Base-by-base conservation (phyloP, 2,888 invertebrate genomes). In the Sminthurides aquaticus region DNA sequence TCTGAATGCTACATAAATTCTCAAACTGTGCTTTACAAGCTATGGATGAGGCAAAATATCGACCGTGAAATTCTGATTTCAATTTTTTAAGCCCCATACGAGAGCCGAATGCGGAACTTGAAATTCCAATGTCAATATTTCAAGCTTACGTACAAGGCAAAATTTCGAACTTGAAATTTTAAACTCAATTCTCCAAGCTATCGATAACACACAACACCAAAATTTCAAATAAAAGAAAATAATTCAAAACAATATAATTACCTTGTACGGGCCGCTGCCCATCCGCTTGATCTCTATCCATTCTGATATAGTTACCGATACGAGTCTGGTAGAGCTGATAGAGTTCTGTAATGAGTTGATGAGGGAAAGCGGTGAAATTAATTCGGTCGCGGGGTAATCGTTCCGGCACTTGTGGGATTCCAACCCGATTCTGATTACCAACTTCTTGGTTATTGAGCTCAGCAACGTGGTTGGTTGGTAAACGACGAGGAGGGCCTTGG, bases 341-440 rank as follows among this genome's bases (percentile, higher is more conserved):
- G 1, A 63, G 28, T 57, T 63, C 63, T 1, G 18, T n/a, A n/a
- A 63, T 57, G 1, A 63, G 20, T 29, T 57, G 63, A 52, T 57
- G 49, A 20, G 57, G n/a, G 52, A 63, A 63, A 2, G 57, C 49
- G 2, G 49, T 11, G 22, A 57, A 8, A 29, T 22, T 27, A n/a
- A 63, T 18, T 25, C 28, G 57, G 27, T 2, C 11, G 18, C 43
- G 3, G 3, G 18, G 1, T 56, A 49, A 18, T 48, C 5, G 26
- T 49, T 24, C 34, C 58, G 29, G 8, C 43, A 11, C 11, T 43
- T 43, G 43, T 43, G 8, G 43, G 8, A 11, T 8, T 43, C 18
- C 11, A 43, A 11, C 18, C n/a, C 8, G 54, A 54, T 54, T 20
- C 20, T 22, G 43, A 11, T 43, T 8, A 43, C 11, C 11, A 11